These are phyloP conservation scores for Melozone crissalis DNA, from an alignment of 2,113 vertebrate genomes.

Conservation along the genomic window DNA sequence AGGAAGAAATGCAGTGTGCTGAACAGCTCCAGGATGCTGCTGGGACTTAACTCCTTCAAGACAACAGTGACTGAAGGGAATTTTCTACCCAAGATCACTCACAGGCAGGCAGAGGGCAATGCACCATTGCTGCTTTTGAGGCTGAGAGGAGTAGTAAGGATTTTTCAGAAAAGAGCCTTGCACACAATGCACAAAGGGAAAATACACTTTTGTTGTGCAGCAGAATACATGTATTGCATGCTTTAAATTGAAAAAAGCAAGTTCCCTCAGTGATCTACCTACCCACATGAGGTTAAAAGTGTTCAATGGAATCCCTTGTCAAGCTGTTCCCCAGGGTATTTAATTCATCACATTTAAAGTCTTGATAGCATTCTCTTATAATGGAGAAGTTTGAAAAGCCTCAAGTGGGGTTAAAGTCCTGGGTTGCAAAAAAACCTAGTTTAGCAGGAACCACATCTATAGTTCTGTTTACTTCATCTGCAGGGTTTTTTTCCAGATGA, in stretches of 20 bases:
- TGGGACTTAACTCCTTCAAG: conserved; percentile 54
- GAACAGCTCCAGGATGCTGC: conserved; percentile 7
- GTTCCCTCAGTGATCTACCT: background rate
- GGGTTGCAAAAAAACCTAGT: background rate
- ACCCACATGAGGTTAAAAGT: conserved; percentile 12
- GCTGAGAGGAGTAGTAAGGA: background rate
- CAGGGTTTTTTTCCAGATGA: background rate
- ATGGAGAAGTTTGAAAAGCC: conserved; percentile 17
- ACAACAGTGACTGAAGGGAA: background rate
- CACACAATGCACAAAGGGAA: background rate
- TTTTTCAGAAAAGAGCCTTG: background rate
- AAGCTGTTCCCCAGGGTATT: conserved; percentile 18
- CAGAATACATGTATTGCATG: background rate
- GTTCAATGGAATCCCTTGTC: conserved; percentile 17
- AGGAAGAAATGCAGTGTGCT: conserved; percentile 19
- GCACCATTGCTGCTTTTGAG: conserved; percentile 6
- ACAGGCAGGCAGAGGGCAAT: conserved; percentile 37
- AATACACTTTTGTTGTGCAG: background rate
- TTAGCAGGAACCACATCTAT: background rate
- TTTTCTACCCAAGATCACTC: background rate
- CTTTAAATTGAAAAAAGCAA: background rate
- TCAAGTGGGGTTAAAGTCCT: background rate
- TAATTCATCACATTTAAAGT: conserved; percentile 47
- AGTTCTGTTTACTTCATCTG: conserved; percentile 17
- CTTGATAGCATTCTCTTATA: conserved; percentile 17